Percentiles rank a stretch among this genome's conserved stretches.
Conservation (phyloP, 2,888 invertebrate species). For the Ryuthela nishihirai region DNA sequence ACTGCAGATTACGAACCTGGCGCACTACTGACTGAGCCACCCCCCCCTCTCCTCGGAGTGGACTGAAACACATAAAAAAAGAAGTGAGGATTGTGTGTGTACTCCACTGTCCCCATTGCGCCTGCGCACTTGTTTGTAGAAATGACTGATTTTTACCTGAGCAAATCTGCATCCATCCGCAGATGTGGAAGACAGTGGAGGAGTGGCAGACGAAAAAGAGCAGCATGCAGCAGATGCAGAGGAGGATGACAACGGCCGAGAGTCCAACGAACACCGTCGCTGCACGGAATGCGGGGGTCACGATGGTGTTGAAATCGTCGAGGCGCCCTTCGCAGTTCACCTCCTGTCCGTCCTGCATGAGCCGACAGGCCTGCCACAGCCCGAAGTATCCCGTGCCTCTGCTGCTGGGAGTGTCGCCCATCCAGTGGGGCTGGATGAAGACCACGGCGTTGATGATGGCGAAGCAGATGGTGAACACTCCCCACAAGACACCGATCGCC, state of each 20-base stretch:
- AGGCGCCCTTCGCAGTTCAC: conserved; percentile 75
- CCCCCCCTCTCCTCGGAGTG: no score
- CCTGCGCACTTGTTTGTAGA: no score
- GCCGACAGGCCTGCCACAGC: conserved; percentile 80
- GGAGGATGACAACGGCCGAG: conserved; percentile 75
- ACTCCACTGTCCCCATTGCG: no score
- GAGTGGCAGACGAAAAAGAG: conserved; percentile 91
- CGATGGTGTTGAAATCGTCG: conserved; percentile 74
- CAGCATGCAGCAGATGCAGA: conserved; percentile 81
- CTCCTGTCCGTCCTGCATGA: conserved; percentile 66
- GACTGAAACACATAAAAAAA: no score
- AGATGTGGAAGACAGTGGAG: conserved; percentile 87
- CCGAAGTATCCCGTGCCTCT: conserved; percentile 89
- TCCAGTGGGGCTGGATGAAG: conserved; percentile 89
- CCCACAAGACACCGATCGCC: conserved; percentile 96
- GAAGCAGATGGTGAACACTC: conserved; percentile 94
- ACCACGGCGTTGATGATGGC: conserved; percentile 92
- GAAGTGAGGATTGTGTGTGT: no score
- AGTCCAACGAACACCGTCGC: conserved; percentile 85
- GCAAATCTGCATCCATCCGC: conserved; percentile 92
- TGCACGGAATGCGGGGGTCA: conserved; percentile 75
- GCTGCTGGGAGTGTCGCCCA: conserved; percentile 70
- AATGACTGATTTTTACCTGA: no score
- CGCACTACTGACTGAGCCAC: no score
- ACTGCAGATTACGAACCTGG: no score